Evolutionary conservation across 2,113 vertebrate genomes (phyloP), one percentile per base, ranked within the genome.

Genomic region (Greenwoodochromis staneri): DNA sequence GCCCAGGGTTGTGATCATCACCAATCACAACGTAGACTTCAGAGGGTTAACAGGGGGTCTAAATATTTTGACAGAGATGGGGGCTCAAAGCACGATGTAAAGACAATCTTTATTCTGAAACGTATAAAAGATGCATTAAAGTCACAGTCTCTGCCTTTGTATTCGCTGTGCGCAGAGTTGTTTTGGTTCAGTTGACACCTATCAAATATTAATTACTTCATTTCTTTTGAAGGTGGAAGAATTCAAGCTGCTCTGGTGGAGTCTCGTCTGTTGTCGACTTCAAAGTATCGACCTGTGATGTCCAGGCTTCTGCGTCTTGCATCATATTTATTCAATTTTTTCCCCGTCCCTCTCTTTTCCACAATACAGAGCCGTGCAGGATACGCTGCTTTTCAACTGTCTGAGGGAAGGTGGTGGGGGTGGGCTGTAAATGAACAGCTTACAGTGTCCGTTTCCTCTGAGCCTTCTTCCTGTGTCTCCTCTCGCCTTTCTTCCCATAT

Each of bases 251-350:
- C 81, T 87, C 31, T 27, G 78, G 80, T 78, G 49, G 66, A 87
- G 34, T 88, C 71, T 66, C 47, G 17, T 78, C 73, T 89, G 89
- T 57, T 69, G 85, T 29, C 5, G 17, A 55, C 89, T 92, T 94
- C 91, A 94, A 94, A 94, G 90, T 29, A 53, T 81, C 71, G 84
- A 83, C 73, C 85, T 87, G 69, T 59, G 88, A 94, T 92, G 88
- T 85, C 87, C 87, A 66, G 47, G 87, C 82, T 85, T 86, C 27
- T 71, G 6, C 5, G 21, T 83, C 86, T 89, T 87, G 84, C 81
- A 55, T 84, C 38, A 82, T 82, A 69, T 90, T 90, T 86, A 86
- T 92, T 90, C 63, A 24, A 7, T 81, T 84, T 53, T 84, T 53
- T 27, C 2, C 82, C 80, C 80, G 9, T 34, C 38, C 12, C 17